Evolutionary conservation across 1,140 invertebrate genomes (phyloP).

Genomic region (Metaphire vulgaris): DNA sequence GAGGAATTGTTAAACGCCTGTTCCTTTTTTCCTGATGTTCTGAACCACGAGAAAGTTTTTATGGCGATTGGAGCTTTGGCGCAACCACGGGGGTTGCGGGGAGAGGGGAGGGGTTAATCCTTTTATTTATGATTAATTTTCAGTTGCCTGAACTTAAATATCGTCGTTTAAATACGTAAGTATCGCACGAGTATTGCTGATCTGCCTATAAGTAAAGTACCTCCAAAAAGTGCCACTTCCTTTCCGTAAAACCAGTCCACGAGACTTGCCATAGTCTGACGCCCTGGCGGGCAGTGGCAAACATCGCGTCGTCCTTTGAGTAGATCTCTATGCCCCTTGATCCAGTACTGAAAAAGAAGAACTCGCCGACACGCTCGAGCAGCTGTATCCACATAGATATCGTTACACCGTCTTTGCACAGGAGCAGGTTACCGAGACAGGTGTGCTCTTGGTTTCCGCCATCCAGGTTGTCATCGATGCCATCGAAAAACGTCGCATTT

Average conservation of each 20-base stretch:
- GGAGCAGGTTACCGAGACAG: slow-evolving; percentile 40
- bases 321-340: background rate
- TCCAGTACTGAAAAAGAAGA: background rate
- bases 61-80: too few relatives aligned
- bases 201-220: too few relatives aligned
- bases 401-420: slow-evolving; percentile 44
- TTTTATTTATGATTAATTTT: background rate
- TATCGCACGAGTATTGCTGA: too few relatives aligned
- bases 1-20: too few relatives aligned
- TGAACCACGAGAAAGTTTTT: too few relatives aligned
- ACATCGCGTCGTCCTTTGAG: background rate
- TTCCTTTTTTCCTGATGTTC: too few relatives aligned
- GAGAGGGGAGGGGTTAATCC: background rate
- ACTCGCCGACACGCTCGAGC: background rate
- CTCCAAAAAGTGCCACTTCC: slow-evolving; percentile 45
- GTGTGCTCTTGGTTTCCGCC: slow-evolving; percentile 35
- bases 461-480: slow-evolving; percentile 38
- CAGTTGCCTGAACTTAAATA: too few relatives aligned
- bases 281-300: background rate
- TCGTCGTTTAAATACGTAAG: background rate
- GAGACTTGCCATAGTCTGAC: background rate
- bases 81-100: too few relatives aligned
- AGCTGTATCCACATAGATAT: slow-evolving; percentile 40
- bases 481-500: slow-evolving; percentile 35
- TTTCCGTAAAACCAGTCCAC: background rate